Evolutionary conservation across 1,140 invertebrate genomes (phyloP).

Genomic region (Linepithema humile): DNA sequence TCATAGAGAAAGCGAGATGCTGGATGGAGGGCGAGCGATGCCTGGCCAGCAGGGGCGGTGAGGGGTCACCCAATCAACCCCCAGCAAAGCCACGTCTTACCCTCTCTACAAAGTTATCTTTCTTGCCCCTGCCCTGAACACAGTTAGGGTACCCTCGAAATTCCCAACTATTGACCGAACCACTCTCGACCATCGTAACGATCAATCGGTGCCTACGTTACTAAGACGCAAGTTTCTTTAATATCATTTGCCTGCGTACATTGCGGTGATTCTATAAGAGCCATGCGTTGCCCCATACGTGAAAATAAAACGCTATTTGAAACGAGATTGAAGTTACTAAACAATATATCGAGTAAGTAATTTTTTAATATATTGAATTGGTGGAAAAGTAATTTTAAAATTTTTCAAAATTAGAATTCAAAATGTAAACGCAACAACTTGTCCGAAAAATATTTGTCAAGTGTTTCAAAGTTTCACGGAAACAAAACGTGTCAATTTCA

Average conservation of each 20-base stretch:
- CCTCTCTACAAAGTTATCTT: conserved; percentile 84
- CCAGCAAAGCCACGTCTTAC: conserved; percentile 82
- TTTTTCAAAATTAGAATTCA: too few species aligned
- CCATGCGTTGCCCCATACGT: neutral
- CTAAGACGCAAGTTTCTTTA: conserved; percentile 55
- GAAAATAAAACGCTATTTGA: neutral
- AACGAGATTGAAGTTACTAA: neutral
- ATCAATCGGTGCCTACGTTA: conserved; percentile 65
- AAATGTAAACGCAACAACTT: too few species aligned
- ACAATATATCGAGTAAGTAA: neutral
- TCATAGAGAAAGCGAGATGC: conserved; percentile 77
- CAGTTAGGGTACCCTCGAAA: conserved; percentile 78
- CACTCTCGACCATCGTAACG: conserved; percentile 73
- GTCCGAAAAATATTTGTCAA: too few species aligned
- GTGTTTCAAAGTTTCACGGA: too few species aligned
- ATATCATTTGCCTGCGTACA: neutral
- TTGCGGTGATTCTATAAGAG: neutral
- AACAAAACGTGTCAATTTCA: too few species aligned
- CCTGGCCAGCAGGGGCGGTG: conserved; percentile 64
- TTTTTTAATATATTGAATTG: neutral
- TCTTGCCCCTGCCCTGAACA: conserved; percentile 81
- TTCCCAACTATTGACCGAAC: conserved; percentile 80
- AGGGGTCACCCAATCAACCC: conserved; percentile 84
- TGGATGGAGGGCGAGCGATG: conserved; percentile 74
- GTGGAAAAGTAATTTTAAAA: neutral